Evolutionary conservation across 2,797 vertebrate species (phyloP).

Genomic region (Phataginus tricuspis): DNA sequence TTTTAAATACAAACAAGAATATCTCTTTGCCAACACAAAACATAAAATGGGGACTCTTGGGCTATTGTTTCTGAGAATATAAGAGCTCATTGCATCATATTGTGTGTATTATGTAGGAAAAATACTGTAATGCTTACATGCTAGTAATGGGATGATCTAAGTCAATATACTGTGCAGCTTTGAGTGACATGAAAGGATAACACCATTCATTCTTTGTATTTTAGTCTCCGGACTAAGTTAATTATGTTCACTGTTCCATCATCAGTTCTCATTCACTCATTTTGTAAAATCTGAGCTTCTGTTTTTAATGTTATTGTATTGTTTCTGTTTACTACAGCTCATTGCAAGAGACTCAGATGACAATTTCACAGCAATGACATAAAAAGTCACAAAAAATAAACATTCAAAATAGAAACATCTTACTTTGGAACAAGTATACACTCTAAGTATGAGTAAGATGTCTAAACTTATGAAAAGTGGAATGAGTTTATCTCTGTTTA

Average conservation of each 20-base stretch:
- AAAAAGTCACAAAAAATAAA: constrained; percentile 63
- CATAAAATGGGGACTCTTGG: constrained; percentile 21
- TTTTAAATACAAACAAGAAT: constrained; percentile 67
- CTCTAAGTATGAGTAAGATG: neutral
- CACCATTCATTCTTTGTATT: constrained; percentile 50
- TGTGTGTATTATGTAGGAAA: constrained; percentile 44
- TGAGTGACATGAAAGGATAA: constrained; percentile 56
- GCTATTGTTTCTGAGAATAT: constrained; percentile 65
- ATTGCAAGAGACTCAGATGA: constrained; percentile 63
- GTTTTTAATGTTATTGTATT: constrained; percentile 52
- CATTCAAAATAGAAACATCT: constrained; percentile 69
- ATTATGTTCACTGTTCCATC: constrained; percentile 65
- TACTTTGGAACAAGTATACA: constrained; percentile 36
- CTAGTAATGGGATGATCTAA: constrained; percentile 72
- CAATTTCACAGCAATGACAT: constrained; percentile 56
- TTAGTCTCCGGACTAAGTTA: constrained; percentile 66
- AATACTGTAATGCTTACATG: constrained; percentile 60
- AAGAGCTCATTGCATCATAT: constrained; percentile 57
- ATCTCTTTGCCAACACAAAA: constrained; percentile 28
- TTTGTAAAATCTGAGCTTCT: constrained; percentile 68
- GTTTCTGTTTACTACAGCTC: constrained; percentile 70
- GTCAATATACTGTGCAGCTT: constrained; percentile 46
- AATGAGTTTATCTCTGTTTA: neutral
- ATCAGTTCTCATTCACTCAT: constrained; percentile 57
- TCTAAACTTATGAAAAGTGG: neutral